Conservation (phyloP, 2,888 invertebrate species). For the Netelia fuscicornis region DNA sequence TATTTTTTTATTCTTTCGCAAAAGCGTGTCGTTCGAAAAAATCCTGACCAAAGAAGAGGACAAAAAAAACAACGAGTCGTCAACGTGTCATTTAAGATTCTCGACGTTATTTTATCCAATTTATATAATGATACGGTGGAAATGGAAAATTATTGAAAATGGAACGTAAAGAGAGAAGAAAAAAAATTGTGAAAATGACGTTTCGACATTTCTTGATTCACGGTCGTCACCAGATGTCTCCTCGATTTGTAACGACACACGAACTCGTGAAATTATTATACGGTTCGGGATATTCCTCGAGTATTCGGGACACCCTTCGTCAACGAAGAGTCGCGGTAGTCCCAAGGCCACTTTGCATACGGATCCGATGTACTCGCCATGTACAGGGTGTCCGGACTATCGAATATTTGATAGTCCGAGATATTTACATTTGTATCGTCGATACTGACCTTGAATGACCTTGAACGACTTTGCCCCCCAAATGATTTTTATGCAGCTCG, state of each 20-base stretch:
- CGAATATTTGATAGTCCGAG: too few species aligned
- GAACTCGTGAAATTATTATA: slow-evolving; percentile 33
- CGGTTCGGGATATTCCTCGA: slow-evolving; percentile 10
- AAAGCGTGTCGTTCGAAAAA: not conserved
- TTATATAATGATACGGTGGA: not conserved
- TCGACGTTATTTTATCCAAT: not conserved
- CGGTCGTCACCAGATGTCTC: not conserved
- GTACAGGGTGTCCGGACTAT: not conserved
- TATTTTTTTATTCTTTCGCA: not conserved
- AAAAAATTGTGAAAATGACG: too few species aligned
- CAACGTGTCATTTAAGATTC: not conserved
- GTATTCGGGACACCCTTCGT: slow-evolving; percentile 31
- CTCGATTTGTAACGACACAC: not conserved
- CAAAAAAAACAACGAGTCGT: not conserved
- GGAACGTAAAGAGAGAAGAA: too few species aligned
- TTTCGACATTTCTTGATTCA: not conserved
- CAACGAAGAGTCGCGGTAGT: not conserved
- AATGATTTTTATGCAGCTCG: too few species aligned
- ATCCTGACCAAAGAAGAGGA: not conserved
- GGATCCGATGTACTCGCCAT: not conserved
- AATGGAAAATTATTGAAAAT: not conserved
- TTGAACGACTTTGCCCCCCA: too few species aligned
- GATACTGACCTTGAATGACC: too few species aligned
- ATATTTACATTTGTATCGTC: too few species aligned
- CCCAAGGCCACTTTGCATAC: slow-evolving; percentile 46